Base-by-base conservation (phyloP, 2,113 vertebrate genomes). In the Megaptera novaeangliae region DNA sequence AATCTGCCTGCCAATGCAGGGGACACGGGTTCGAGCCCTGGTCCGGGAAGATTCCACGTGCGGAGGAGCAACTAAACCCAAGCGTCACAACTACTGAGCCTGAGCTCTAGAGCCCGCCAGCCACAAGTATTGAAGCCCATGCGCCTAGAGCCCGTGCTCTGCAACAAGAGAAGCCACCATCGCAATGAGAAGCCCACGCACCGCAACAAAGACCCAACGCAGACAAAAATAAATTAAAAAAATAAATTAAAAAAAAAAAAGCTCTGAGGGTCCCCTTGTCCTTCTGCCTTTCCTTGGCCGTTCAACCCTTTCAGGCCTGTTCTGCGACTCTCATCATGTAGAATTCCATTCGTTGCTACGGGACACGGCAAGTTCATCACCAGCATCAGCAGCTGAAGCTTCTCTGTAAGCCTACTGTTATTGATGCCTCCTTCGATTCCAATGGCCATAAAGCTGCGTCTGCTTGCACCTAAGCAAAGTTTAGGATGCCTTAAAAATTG, bases 301-400 rank as follows among this genome's bases (percentile, higher is more conserved):
- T 77, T 59, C 4, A 11, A 25, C 8, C 55, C 41, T 36, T 82
- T 46, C 21, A 15, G 13, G 5, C 39, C 86, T 95, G 13, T 80
- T 59, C 66, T 2, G 9, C 7, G 15, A 61, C 39, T 52, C 31
- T 41, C 23, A 17, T 34, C 0, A 0, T 2, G 17, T 14, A 41
- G 87, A 2, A 7, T 49, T 69, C 34, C 18, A 12, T 6, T 49
- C 63, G 4, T 18, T 15, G 55, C 66, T 61, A 3, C 0, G 1
- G 55, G 29, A 17, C 14, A n/a, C 25, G 0, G 29, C 27, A 34
- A 84, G 36, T 52, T 61, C 44, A 71, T 6, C 7, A 1, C 21
- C 23, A 31, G 29, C 39, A 29, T 29, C 12, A 17, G 36, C 34
- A 82, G 74, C 52, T 12, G 17, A 12, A 44, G 66, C 23, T 25